phyloP scores from a whole-genome alignment of 2,797 vertebrate genomes.

The Phalloptychus januarius region DNA sequence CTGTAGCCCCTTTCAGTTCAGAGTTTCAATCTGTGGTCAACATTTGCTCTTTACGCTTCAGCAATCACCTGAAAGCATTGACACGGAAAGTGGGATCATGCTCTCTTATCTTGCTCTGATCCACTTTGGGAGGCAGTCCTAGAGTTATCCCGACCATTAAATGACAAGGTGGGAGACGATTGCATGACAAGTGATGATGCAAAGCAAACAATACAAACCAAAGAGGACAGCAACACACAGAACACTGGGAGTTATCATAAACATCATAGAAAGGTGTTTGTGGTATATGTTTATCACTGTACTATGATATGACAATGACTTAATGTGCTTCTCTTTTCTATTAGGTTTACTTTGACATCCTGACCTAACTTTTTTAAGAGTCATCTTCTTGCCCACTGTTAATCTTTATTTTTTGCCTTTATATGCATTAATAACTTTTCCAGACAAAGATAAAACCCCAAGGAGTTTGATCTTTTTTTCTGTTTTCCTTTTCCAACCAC shows the following conservation, averaged over 20 bases:
- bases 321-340: background rate
- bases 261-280: background rate
- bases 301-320: background rate
- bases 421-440: background rate
- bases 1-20: background rate
- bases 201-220: background rate
- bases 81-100: background rate
- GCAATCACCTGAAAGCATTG: background rate
- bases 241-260: background rate
- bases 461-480: background rate
- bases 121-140: background rate
- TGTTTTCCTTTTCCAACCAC: background rate
- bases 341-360: background rate
- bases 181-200: background rate
- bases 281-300: background rate
- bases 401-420: no score
- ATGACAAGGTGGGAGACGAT: background rate
- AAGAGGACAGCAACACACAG: background rate
- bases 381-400: no score
- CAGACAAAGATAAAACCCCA: background rate
- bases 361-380: background rate
- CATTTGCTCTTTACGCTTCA: background rate
- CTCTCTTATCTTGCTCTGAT: background rate
- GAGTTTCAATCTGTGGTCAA: background rate
- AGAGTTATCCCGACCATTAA: background rate